Base-by-base conservation (phyloP, 1,140 invertebrate species). In the Drosophila obscura region DNA sequence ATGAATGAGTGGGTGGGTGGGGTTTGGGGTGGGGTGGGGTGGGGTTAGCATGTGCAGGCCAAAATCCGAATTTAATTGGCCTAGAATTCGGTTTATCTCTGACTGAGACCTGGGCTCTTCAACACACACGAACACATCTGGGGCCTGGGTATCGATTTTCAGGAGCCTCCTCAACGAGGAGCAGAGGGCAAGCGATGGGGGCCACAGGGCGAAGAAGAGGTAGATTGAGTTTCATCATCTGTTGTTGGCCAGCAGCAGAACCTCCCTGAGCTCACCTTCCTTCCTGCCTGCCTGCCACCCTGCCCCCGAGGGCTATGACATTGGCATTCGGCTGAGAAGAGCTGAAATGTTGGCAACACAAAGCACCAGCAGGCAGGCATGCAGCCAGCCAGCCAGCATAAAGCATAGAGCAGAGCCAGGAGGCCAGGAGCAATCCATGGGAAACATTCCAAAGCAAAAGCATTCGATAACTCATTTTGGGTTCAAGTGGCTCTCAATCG, bases 61-160 rank as follows among this genome's bases (percentile, higher is more conserved):
- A 44, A 58, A 69, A 69, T 69, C 67, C 67, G 65, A 50, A 69
- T 69, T 69, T 69, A 69, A 69, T 69, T 69, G 67, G 67, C 67
- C 67, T 69, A 69, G 67, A 58, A 69, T 49, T 69, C 26, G 52
- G 69, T 69, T 69, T 66, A 69, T 69, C 52, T 39, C 35, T 11
- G 35, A 13, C 35, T 69, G 65, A 52, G 45, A 69, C 63, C 64
- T 48, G 49, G 24, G 5, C 51, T 35, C 31, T 39, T 4, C 35
- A 16, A 6, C 11, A 39, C 35, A 39, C 35, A 39, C 31, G 11
- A 11, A 39, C 11, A 39, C 35, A 39, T 13, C 35, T 1, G 35
- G 35, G 35, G 11, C 35, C 35, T 39, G 35, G 35, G 35, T 39
- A 39, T 39, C 35, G 35, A 39, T 39, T 39, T 39, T 39, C 35